Base-by-base conservation (phyloP, 2,888 invertebrate genomes). In the Polia nebulosa region DNA sequence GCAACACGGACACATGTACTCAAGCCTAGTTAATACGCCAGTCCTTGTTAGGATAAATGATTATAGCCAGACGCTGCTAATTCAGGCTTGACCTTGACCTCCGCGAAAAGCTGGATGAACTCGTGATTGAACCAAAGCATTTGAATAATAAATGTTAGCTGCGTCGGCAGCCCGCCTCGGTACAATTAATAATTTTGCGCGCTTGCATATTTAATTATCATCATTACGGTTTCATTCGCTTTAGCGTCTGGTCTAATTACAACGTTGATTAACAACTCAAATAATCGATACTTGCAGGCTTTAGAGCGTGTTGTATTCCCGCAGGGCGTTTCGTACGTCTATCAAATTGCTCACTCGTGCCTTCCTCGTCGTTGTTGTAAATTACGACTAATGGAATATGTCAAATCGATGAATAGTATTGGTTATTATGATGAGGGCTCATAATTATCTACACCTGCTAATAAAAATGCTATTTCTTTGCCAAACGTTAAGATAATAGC, bases 121-220 rank as follows among this genome's bases (percentile, higher is more conserved):
- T 78, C 73, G 58, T 82, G 74, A 84, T 85, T 82, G 76, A 82
- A 82, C 84, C 71, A 85, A 86, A 88, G 84, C 80, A 81, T 85
- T 85, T 89, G 88, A 89, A 88, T 89, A 85, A 87, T 87, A 85
- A 85, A 88, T 85, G 79, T 70, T 58, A 71, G 78, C 73, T 75
- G 81, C 77, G 80, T 81, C 83, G 81, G 73, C 81, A 76, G 72
- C 76, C 78, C 69, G 80, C 76, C 78, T 81, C 76, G 51, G 67
- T 71, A 72, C 79, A 80, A 84, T 85, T 85, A 84, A 87, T 88
- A 82, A 87, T 85, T 87, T 83, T 64, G 75, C 67, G 71, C 70
- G 76, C 73, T 72, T 85, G 76, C 64, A 76, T 82, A 74, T 76
- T 76, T 74, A 76, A 82, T 80, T 67, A 72, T 60, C 69, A 80